phyloP scores from a whole-genome alignment of 2,113 vertebrate genomes.

The Microcebus tavaratra region DNA sequence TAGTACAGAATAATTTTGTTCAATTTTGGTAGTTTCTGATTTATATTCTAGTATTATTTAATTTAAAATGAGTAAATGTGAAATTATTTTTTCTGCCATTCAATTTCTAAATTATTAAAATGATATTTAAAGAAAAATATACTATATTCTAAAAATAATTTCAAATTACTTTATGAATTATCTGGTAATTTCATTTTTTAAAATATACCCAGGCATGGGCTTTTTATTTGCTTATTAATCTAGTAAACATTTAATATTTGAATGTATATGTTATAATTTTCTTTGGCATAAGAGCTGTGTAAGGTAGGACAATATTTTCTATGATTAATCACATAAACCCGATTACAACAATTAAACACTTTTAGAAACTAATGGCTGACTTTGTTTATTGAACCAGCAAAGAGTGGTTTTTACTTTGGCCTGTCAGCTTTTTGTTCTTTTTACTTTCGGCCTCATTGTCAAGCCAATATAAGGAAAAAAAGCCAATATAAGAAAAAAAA shows the following conservation, averaged over 20 bases:
- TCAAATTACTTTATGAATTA: background rate
- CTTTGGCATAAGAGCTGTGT: background rate
- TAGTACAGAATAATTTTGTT: background rate
- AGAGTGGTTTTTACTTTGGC: background rate
- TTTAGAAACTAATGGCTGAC: background rate
- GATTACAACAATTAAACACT: background rate
- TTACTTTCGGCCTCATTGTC: background rate
- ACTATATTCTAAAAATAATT: background rate
- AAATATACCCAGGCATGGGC: background rate
- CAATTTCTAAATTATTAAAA: slow-evolving; percentile 34
- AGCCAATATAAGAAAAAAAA: background rate
- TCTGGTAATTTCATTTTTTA: background rate
- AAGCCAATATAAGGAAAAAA: background rate
- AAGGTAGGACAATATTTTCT: background rate
- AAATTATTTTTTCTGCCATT: slow-evolving; percentile 20
- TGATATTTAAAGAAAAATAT: background rate
- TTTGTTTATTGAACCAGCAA: background rate
- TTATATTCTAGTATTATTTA: background rate
- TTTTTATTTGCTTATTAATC: background rate
- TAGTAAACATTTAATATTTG: background rate
- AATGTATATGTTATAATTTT: background rate
- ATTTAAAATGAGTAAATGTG: background rate
- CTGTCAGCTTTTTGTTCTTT: background rate
- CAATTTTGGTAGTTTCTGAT: background rate
- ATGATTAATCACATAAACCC: background rate